Evolutionary conservation across 1,140 invertebrate species (phyloP).

Genomic region (Aporrectodea caliginosa): DNA sequence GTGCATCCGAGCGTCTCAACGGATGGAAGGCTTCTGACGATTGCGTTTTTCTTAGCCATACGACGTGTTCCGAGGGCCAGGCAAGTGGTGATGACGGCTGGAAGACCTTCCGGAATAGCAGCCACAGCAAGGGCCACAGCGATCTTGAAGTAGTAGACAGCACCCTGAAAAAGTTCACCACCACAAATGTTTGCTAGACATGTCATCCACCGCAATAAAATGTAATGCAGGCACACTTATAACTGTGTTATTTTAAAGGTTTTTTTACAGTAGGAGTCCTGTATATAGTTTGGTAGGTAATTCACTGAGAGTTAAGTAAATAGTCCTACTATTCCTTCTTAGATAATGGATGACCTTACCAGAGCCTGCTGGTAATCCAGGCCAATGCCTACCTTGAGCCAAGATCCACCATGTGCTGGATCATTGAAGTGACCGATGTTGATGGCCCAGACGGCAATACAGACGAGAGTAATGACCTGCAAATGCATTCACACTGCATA

Average conservation of each 20-base stretch:
- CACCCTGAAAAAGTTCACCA: slow-evolving; percentile 37
- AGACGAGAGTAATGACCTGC: slow-evolving; percentile 96
- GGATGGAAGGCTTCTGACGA: slow-evolving; percentile 96
- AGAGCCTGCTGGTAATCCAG: no score
- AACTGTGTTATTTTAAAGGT: no score
- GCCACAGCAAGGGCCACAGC: slow-evolving; percentile 98
- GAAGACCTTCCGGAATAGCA: slow-evolving; percentile 84
- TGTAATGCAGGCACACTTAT: no score
- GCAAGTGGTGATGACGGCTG: slow-evolving; percentile 99
- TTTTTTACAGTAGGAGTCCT: no score
- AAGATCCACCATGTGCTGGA: slow-evolving; percentile 98
- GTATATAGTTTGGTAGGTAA: no score
- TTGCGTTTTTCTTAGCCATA: slow-evolving; percentile 99
- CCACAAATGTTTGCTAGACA: no score
- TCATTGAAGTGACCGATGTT: slow-evolving; percentile 99
- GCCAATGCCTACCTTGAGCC: slow-evolving; percentile 75
- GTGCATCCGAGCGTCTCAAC: slow-evolving; percentile 99
- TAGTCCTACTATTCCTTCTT: no score
- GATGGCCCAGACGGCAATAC: slow-evolving; percentile 99
- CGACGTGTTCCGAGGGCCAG: slow-evolving; percentile 93
- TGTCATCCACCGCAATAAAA: no score
- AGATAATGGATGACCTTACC: no score
- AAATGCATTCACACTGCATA: no score
- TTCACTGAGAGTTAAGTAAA: no score
- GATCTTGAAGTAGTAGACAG: slow-evolving; percentile 91